These are phyloP conservation scores for Drosophila serrata DNA, from an alignment of 1,140 invertebrate species.

Conservation along the genomic window DNA sequence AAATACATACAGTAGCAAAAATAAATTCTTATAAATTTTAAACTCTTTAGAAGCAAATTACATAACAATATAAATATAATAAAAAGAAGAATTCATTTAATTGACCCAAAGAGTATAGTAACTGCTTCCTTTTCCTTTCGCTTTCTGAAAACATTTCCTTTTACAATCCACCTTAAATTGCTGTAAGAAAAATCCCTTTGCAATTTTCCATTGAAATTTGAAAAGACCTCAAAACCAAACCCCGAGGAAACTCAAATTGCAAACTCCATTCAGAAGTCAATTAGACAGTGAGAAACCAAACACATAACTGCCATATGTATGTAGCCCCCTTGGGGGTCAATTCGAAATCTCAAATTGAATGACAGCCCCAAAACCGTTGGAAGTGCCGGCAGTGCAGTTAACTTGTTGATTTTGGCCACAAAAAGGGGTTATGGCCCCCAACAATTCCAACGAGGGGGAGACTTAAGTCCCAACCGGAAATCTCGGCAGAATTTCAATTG, in stretches of 20 bases:
- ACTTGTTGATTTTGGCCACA: slow-evolving; percentile 73
- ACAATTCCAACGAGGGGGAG: not conserved
- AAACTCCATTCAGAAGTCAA: slow-evolving; percentile 39
- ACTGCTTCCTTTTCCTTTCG: not conserved
- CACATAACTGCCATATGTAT: slow-evolving; percentile 34
- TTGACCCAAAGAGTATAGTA: not conserved
- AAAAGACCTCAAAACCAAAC: not conserved
- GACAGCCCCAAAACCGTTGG: slow-evolving; percentile 27
- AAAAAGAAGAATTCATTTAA: not conserved
- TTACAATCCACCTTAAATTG: not conserved
- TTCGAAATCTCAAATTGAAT: slow-evolving; percentile 52
- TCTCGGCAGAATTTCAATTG: slow-evolving; percentile 67
- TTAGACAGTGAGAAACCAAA: slow-evolving; percentile 63
- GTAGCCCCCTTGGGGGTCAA: slow-evolving; percentile 23
- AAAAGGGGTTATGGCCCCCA: not conserved
- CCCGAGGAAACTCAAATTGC: slow-evolving; percentile 19
- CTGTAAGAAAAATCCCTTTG: not conserved
- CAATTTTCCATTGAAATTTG: not conserved
- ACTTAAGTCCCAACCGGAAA: slow-evolving; percentile 24
- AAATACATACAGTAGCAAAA: not conserved
- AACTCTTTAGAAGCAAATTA: not conserved
- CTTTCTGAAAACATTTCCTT: not conserved
- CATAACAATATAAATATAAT: not conserved
- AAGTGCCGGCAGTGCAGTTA: slow-evolving; percentile 61
- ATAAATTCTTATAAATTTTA: not conserved